Evolutionary conservation across 2,888 invertebrate genomes (phyloP).

Genomic region (Anarsia innoxiella): DNA sequence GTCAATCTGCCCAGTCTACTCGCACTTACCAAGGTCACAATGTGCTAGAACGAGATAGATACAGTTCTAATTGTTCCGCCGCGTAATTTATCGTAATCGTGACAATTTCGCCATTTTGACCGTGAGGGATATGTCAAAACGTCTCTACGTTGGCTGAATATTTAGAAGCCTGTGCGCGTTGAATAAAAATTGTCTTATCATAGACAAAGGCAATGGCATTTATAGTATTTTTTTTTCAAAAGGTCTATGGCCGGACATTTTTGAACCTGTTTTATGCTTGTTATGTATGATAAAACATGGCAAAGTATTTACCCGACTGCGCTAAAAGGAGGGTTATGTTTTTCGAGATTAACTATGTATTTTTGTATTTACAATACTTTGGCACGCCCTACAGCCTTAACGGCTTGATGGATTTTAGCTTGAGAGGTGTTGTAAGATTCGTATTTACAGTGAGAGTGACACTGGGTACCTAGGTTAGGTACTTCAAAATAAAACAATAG

Average conservation of each 20-base stretch:
- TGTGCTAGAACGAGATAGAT: conserved; percentile 27
- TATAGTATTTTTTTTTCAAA: conserved; percentile 8
- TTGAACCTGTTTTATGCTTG: background rate
- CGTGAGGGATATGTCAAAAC: conserved; percentile 46
- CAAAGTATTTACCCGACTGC: no score
- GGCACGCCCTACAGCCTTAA: no score
- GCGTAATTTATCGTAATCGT: conserved; percentile 34
- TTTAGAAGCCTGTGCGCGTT: conserved; percentile 25
- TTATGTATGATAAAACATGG: no score
- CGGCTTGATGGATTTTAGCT: no score
- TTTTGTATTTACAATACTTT: no score
- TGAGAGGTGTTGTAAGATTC: no score
- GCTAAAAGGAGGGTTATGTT: no score
- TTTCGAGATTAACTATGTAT: no score
- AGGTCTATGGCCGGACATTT: conserved; percentile 15
- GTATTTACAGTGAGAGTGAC: no score
- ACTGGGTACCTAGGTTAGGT: no score
- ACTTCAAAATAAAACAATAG: no score
- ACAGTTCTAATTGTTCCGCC: conserved; percentile 25
- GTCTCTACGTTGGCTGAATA: conserved; percentile 29
- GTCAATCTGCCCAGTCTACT: conserved; percentile 12
- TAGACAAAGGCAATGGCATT: conserved; percentile 17
- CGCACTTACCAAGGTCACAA: conserved; percentile 30
- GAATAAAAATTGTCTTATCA: conserved; percentile 29
- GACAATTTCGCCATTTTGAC: conserved; percentile 42